Conservation (phyloP, 2,113 vertebrate genomes). For the Baryphthengus martii region DNA sequence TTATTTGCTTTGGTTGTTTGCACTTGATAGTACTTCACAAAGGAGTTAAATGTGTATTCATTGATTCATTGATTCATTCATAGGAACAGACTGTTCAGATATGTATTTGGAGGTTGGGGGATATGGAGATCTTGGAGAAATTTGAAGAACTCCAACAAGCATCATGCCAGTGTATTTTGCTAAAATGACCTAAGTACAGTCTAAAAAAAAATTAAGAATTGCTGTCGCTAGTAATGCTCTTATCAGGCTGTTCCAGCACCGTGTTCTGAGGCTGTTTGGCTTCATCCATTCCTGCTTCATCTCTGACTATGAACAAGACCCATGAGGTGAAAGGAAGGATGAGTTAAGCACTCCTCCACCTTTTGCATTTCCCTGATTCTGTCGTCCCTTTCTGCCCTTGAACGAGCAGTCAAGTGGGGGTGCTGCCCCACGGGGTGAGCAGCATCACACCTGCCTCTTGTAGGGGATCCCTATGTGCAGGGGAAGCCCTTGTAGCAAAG, state of each 20-base stretch:
- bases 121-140: not conserved
- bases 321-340: not conserved
- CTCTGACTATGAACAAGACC: not conserved
- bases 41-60: not conserved
- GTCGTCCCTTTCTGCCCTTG: not conserved
- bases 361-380: not conserved
- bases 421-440: not conserved
- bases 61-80: not conserved
- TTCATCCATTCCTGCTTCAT: not conserved
- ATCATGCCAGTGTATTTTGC: not conserved
- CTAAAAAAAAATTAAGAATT: not conserved
- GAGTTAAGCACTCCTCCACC: not conserved
- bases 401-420: not conserved
- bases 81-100: not conserved
- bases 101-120: not conserved
- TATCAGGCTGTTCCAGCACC: not conserved
- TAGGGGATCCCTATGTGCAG: rapidly evolving
- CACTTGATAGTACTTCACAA: not conserved
- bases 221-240: not conserved
- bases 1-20: not conserved
- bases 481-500: not conserved
- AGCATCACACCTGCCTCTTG: not conserved
- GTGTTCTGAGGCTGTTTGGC: not conserved
- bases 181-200: not conserved
- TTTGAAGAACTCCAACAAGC: not conserved